Evolutionary conservation across 2,797 vertebrate species (phyloP).

Genomic region (Schizopygopsis pylzovi): DNA sequence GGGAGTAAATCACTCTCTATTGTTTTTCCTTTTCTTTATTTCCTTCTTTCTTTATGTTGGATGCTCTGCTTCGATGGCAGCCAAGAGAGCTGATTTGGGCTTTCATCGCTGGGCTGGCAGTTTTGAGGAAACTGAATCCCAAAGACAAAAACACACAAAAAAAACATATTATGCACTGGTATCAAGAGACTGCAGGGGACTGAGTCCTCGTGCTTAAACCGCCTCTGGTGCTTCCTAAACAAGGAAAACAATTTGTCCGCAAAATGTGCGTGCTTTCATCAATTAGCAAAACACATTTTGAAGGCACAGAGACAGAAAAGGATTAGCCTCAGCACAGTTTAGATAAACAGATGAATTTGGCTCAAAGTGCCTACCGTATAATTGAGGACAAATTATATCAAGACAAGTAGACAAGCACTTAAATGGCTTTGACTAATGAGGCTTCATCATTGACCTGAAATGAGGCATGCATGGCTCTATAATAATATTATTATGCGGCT

Average conservation of each 20-base stretch:
- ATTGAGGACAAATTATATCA: slow-evolving; percentile 58
- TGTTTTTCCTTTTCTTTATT: slow-evolving; percentile 43
- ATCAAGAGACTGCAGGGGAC: slow-evolving; percentile 33
- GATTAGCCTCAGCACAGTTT: slow-evolving; percentile 56
- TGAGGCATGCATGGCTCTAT: slow-evolving; percentile 23
- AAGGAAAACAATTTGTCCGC: slow-evolving; percentile 54
- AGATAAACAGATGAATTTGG: slow-evolving; percentile 57
- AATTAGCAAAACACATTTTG: slow-evolving; percentile 52
- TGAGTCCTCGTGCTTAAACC: slow-evolving; percentile 27
- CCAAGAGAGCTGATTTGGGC: slow-evolving; percentile 50
- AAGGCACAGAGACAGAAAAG: slow-evolving; percentile 49
- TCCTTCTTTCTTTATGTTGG: slow-evolving; percentile 40
- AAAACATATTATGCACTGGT: slow-evolving; percentile 37
- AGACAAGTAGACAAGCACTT: slow-evolving; percentile 52
- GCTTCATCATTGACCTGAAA: slow-evolving; percentile 43
- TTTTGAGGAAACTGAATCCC: slow-evolving; percentile 41
- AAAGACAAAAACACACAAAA: slow-evolving; percentile 42
- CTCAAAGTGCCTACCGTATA: slow-evolving; percentile 48
- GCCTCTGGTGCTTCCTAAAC: slow-evolving; percentile 21
- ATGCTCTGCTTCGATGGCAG: slow-evolving; percentile 41
- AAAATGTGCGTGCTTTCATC: slow-evolving; percentile 55
- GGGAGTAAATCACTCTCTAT: slow-evolving; percentile 50
- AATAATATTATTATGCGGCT: neutral
- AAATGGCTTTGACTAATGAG: slow-evolving; percentile 52
- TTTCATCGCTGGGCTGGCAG: slow-evolving; percentile 40